Percentiles rank a stretch among this genome's conserved stretches.
Evolutionary conservation across 1,140 invertebrate genomes (phyloP).

Genomic region (Chelonus insularis): DNA sequence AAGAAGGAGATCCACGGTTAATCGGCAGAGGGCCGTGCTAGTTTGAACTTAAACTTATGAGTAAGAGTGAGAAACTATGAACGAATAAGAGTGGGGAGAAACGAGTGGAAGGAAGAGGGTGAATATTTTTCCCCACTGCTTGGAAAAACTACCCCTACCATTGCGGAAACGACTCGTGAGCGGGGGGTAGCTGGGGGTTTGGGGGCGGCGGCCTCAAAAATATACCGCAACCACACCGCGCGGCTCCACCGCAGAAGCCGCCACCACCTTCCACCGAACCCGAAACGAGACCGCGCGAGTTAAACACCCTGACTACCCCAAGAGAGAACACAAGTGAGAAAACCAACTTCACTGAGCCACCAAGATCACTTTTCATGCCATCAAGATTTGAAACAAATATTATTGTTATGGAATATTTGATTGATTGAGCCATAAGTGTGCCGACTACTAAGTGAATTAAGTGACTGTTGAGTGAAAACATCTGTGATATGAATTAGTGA

Average conservation of each 20-base stretch:
- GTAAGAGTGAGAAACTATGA: background rate
- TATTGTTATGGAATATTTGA: too few relatives aligned
- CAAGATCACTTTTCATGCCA: background rate
- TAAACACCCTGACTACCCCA: conserved; percentile 50
- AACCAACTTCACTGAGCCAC: background rate
- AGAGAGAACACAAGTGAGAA: conserved; percentile 29
- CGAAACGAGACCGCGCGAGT: conserved; percentile 58
- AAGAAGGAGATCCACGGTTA: conserved; percentile 26
- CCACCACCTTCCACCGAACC: conserved; percentile 57
- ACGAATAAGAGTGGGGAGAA: background rate
- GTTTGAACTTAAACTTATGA: background rate
- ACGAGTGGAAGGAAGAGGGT: conserved; percentile 6
- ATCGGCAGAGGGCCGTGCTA: conserved; percentile 28
- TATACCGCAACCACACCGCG: conserved; percentile 62
- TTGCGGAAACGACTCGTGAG: conserved; percentile 21
- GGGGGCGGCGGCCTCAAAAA: conserved; percentile 61
- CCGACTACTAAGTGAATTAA: too few relatives aligned
- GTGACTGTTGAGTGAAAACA: background rate
- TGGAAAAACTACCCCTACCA: conserved; percentile 44
- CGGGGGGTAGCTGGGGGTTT: conserved; percentile 39
- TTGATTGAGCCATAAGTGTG: too few relatives aligned
- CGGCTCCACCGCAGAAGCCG: conserved; percentile 61
- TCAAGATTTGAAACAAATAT: background rate
- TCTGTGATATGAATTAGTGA: background rate
- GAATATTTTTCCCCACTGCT: conserved; percentile 48